Evolutionary conservation across 1,140 invertebrate genomes (phyloP).

Genomic region (Metopolophium dirhodum): DNA sequence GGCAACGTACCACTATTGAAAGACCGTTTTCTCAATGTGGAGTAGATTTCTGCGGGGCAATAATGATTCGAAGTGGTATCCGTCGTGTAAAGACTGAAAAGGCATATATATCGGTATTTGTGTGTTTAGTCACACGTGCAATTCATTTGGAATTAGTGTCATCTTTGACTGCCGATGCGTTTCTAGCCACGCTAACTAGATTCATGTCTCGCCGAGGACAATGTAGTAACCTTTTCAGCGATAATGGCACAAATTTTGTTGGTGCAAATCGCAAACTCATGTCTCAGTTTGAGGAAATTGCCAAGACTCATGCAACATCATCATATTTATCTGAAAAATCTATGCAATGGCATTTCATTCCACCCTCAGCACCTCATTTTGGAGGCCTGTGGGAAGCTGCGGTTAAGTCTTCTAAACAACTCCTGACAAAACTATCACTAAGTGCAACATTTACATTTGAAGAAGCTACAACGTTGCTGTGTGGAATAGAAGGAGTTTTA

Average conservation of each 20-base stretch:
- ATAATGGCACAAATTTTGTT: neutral
- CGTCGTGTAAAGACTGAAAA: neutral
- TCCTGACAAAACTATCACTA: too few species aligned
- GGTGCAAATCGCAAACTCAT: neutral
- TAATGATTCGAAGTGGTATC: neutral
- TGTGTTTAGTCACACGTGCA: neutral
- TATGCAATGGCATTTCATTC: neutral
- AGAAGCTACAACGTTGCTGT: too few species aligned
- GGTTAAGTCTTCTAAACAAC: neutral
- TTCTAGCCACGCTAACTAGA: neutral
- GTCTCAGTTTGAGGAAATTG: neutral
- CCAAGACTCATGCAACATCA: neutral
- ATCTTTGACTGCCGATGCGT: neutral
- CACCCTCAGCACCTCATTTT: constrained; percentile 1
- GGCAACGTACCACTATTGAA: neutral
- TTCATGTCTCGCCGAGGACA: neutral
- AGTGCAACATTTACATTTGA: too few species aligned
- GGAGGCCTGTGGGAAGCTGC: too few species aligned
- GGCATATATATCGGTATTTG: neutral
- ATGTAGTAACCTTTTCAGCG: neutral
- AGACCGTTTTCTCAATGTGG: neutral
- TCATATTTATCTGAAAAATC: neutral
- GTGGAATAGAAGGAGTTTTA: too few species aligned
- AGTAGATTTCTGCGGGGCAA: neutral
- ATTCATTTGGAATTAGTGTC: neutral